Percentiles rank a stretch among this genome's conserved stretches.
These are phyloP conservation scores for Melanargia galathea DNA, from an alignment of 2,888 invertebrate species.

Conservation along the genomic window DNA sequence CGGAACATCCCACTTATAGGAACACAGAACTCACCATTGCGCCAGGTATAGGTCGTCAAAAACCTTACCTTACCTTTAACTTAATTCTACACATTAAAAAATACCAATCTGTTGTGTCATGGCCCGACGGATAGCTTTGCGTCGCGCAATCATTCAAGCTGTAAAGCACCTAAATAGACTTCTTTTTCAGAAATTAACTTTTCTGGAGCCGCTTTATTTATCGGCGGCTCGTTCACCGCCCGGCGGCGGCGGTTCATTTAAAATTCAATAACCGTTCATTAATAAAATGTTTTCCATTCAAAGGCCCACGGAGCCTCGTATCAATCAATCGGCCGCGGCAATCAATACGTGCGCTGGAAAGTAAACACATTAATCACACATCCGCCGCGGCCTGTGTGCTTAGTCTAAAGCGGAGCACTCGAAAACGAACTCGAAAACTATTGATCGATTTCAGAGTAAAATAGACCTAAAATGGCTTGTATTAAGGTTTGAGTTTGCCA, in stretches of 20 bases:
- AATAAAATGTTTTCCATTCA: slow-evolving; percentile 9
- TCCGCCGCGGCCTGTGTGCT: not conserved
- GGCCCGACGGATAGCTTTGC: too few species aligned
- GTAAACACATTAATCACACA: slow-evolving; percentile 11
- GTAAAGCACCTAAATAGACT: not conserved
- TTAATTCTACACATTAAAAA: too few species aligned
- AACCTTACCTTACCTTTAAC: too few species aligned
- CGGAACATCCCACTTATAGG: too few species aligned
- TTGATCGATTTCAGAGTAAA: too few species aligned
- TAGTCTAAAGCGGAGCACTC: too few species aligned
- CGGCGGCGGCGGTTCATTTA: slow-evolving; percentile 8
- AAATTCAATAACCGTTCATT: slow-evolving; percentile 13
- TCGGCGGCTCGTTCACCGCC: not conserved
- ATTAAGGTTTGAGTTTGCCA: too few species aligned
- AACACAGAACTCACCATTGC: too few species aligned
- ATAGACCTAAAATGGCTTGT: too few species aligned
- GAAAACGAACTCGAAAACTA: too few species aligned
- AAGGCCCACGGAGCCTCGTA: slow-evolving; percentile 1
- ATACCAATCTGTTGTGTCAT: too few species aligned
- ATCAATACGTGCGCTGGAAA: slow-evolving; percentile 4
- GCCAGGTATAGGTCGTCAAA: too few species aligned
- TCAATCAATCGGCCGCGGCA: slow-evolving; percentile 5
- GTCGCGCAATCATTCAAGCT: not conserved
- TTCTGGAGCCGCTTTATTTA: not conserved
- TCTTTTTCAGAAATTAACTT: not conserved